phyloP scores from a whole-genome alignment of 2,797 vertebrate genomes.

The Gallinago nigripennis region DNA sequence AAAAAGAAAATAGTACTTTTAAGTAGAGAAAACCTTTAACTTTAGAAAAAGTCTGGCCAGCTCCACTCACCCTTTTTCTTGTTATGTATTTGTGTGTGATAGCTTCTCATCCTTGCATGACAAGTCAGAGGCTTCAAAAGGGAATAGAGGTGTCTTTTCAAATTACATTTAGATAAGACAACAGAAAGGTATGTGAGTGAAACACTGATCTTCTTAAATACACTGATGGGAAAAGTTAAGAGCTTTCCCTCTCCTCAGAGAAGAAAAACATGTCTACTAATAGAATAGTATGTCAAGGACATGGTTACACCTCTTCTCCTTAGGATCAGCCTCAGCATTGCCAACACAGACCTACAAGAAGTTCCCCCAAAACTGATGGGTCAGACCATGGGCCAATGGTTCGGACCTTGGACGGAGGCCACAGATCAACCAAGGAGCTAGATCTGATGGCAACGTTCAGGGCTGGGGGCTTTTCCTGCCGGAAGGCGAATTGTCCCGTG shows the following conservation, averaged over 20 bases:
- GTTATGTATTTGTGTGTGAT: background rate
- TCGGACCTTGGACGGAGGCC: background rate
- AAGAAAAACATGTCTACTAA: background rate
- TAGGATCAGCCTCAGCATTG: background rate
- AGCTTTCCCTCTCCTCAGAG: background rate
- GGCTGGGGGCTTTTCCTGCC: rapidly evolving
- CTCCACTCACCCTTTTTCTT: background rate
- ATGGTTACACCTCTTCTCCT: background rate
- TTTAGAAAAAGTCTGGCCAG: background rate
- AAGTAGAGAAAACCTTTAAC: background rate
- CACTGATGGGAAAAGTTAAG: background rate
- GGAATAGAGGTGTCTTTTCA: background rate
- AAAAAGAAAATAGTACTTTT: background rate
- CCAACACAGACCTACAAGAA: background rate
- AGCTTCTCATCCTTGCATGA: background rate
- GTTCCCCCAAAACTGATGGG: background rate
- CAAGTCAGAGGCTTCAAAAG: background rate
- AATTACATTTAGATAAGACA: background rate
- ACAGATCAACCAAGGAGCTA: rapidly evolving
- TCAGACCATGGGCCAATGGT: rapidly evolving
- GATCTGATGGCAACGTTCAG: rapidly evolving
- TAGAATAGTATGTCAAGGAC: background rate
- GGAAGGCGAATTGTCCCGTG: rapidly evolving
- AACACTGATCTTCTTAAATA: background rate
- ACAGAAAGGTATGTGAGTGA: background rate